Evolutionary conservation across 2,113 vertebrate genomes (phyloP), one percentile per base, ranked within the genome.

Genomic region (Hipposideros armiger): DNA sequence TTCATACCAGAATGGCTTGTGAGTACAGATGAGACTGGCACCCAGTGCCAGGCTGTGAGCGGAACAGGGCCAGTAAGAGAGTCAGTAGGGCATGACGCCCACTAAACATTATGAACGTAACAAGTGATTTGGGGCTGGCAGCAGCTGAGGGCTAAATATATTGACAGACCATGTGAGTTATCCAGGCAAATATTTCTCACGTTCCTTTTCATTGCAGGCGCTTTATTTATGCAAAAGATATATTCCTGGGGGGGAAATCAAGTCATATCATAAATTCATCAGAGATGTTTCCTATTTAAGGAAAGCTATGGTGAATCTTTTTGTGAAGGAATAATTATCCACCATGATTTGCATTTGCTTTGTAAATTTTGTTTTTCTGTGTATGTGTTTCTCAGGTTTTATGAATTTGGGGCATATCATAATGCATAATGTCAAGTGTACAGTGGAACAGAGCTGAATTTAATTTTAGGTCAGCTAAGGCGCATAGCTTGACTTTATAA

Each of bases 151-250:
- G 2, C 58, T 76, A 7, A 16, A 72, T 40, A 9, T 91, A 56
- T 9, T 58, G 47, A 13, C 47, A 45, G n/a, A 4, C 5, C 14
- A 24, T 74, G 10, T n/a, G 70, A 80, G 40, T 69, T 92, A 32
- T 95, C 13, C 14, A 78, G 56, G 32, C 60, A 70, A 20, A 40
- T 67, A 45, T 50, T 95, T 77, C 82, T 20, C 45, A 11, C 56
- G 16, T 5, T 77, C 3, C 36, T 58, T 82, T 74, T 87, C 58
- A 73, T 85, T 70, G 42, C 42, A 30, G 30, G 45, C 73, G 45
- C 88, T 96, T 96, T 95, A 74, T 89, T 94, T 82, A 83, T 97
- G 91, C 72, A 95, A 92, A 96, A 74, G 58, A 24, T 58, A 40
- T 62, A 60, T 82, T 73, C 72, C 85, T 60, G 52, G 54, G 69